A percentile compares a stretch with the other conserved stretches of the same genome.
Conservation (phyloP, 1,140 invertebrate genomes). For the Melanaphis sacchari region DNA sequence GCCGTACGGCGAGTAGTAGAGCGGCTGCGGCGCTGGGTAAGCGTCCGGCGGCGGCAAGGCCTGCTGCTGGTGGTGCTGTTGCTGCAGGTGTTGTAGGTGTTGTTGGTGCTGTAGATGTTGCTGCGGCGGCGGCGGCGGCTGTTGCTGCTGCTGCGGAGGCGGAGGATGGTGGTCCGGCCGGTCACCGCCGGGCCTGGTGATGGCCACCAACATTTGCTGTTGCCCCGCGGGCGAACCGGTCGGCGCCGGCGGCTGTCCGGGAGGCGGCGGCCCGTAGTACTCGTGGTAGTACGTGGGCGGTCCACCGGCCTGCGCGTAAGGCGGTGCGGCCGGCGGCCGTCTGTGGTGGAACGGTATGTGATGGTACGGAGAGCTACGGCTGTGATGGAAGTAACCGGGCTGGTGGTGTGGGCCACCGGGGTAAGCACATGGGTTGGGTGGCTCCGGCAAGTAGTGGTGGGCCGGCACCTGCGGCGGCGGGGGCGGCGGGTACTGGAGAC, state of each 20-base stretch:
- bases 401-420: constrained; percentile 65
- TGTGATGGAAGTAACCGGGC: constrained; percentile 64
- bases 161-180: constrained; percentile 64
- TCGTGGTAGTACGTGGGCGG: constrained; percentile 59
- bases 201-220: constrained; percentile 61
- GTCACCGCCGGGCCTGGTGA: constrained; percentile 62
- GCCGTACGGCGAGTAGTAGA: constrained; percentile 71
- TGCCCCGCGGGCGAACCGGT: constrained; percentile 58
- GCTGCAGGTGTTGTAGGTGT: constrained; percentile 62
- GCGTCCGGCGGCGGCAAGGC: constrained; percentile 62
- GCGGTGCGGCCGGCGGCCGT: constrained; percentile 64
- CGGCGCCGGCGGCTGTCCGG: constrained; percentile 62
- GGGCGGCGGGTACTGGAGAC: constrained; percentile 63
- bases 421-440: constrained; percentile 69
- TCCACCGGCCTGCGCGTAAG: constrained; percentile 62
- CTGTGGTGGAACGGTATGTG: constrained; percentile 63
- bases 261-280: constrained; percentile 63
- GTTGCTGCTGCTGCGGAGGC: constrained; percentile 57
- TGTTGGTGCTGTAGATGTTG: constrained; percentile 63
- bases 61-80: constrained; percentile 62
- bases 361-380: constrained; percentile 60
- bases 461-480: constrained; percentile 63
- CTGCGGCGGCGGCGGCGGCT: constrained; percentile 62
- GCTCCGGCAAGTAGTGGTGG: constrained; percentile 67
- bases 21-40: constrained; percentile 67